Conservation (phyloP, 2,113 vertebrate genomes). For the Heloderma charlesbogerti region DNA sequence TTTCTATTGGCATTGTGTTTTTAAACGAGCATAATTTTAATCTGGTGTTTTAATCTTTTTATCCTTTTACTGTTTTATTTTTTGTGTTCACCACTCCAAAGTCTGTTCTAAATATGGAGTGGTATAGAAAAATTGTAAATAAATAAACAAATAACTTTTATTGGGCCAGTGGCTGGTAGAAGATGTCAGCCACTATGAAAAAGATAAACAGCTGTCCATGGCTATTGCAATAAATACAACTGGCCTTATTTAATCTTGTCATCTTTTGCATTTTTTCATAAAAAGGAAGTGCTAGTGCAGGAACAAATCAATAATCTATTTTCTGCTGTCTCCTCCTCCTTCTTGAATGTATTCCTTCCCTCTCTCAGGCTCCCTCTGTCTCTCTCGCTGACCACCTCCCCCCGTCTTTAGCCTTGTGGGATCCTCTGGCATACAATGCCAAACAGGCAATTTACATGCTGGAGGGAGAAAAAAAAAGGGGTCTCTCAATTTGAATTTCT, state of each 20-base stretch:
- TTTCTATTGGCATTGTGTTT: no score
- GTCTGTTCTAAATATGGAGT: no score
- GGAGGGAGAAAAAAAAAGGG: background rate
- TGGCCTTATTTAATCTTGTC: background rate
- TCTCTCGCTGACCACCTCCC: no score
- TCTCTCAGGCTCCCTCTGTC: no score
- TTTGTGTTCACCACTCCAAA: no score
- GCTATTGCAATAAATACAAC: background rate
- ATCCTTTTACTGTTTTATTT: no score
- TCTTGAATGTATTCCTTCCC: background rate
- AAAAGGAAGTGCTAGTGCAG: constrained; percentile 29
- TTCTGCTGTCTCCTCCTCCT: constrained; percentile 25
- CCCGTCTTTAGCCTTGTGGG: constrained; percentile 19
- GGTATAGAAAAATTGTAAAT: no score
- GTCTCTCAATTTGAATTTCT: constrained; percentile 46
- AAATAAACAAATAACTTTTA: no score
- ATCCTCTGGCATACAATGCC: constrained; percentile 6
- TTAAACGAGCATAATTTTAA: no score
- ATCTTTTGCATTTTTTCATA: background rate
- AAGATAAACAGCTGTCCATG: background rate
- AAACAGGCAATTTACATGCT: constrained; percentile 49
- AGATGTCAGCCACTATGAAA: background rate
- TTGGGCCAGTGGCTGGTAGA: background rate
- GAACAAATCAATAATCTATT: constrained; percentile 26
- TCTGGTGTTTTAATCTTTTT: no score